Evolutionary conservation across 2,797 vertebrate genomes (phyloP).

Genomic region (Poecilia velifera): DNA sequence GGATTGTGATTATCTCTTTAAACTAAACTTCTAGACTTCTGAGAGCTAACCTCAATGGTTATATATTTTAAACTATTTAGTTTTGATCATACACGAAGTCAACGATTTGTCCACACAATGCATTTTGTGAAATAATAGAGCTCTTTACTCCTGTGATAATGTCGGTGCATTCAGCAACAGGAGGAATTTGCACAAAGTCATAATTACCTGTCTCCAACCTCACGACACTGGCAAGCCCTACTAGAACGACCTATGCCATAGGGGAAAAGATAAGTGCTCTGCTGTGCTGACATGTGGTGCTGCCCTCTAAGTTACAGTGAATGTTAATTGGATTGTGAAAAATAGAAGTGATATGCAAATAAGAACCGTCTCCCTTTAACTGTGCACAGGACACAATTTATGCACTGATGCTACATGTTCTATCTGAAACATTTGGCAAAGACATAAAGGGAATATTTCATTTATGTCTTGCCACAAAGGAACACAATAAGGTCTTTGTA

Average conservation of each 20-base stretch:
- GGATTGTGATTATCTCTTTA: slow-evolving; percentile 6
- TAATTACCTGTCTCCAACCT: slow-evolving; percentile 62
- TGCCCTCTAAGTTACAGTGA: slow-evolving; percentile 35
- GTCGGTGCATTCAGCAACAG: slow-evolving; percentile 14
- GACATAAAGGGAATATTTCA: slow-evolving; percentile 14
- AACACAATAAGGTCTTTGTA: slow-evolving; percentile 10
- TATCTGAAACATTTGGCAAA: slow-evolving; percentile 7
- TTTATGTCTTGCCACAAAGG: slow-evolving; percentile 6
- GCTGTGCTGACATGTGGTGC: slow-evolving; percentile 32
- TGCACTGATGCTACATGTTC: not conserved
- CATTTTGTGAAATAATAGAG: slow-evolving; percentile 7
- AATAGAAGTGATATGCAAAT: slow-evolving; percentile 24
- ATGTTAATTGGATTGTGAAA: slow-evolving; percentile 45
- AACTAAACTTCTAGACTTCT: slow-evolving; percentile 36
- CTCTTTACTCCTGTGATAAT: not conserved
- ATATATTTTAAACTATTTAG: not conserved
- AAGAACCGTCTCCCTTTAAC: slow-evolving; percentile 9
- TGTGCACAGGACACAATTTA: not conserved
- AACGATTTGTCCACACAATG: not conserved
- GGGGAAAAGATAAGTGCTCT: slow-evolving; percentile 23
- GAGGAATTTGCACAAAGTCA: slow-evolving; percentile 29
- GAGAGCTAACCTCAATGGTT: not conserved
- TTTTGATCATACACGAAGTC: not conserved
- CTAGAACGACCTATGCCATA: slow-evolving; percentile 39
- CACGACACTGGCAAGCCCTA: slow-evolving; percentile 28